These are phyloP conservation scores for Boulengerochromis microlepis DNA, from an alignment of 2,113 vertebrate species.

Conservation along the genomic window DNA sequence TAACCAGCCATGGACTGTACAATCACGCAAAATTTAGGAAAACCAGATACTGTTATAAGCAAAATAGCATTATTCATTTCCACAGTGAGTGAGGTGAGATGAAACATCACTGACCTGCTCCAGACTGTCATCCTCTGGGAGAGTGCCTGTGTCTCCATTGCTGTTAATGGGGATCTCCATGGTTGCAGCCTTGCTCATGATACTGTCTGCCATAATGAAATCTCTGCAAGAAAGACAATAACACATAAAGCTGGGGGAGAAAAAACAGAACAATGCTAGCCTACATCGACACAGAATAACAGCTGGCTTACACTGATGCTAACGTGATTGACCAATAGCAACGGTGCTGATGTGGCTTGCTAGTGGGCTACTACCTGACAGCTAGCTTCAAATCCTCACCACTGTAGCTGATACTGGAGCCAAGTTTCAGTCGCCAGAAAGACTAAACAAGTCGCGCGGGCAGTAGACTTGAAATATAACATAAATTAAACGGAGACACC, in stretches of 20 bases:
- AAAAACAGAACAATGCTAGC: neutral
- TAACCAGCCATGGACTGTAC: neutral
- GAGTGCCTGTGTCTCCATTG: slow-evolving; percentile 84
- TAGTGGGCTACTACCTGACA: neutral
- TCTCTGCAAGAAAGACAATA: slow-evolving; percentile 29
- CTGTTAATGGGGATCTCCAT: slow-evolving; percentile 98
- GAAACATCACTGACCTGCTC: slow-evolving; percentile 79
- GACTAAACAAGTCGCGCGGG: neutral
- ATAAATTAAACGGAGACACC: neutral
- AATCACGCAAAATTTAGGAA: neutral
- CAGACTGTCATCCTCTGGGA: slow-evolving; percentile 85
- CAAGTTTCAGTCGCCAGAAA: neutral
- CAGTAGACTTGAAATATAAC: neutral
- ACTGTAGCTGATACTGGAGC: neutral
- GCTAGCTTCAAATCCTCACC: slow-evolving; percentile 30
- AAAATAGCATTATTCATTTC: neutral
- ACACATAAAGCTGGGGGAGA: neutral
- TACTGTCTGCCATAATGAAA: slow-evolving; percentile 85
- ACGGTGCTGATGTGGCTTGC: slow-evolving; percentile 13
- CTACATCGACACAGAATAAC: neutral
- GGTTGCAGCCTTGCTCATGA: slow-evolving; percentile 93
- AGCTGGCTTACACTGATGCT: neutral
- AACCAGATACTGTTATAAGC: neutral
- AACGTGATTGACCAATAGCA: neutral
- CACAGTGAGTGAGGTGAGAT: neutral